A percentile compares a stretch with the other conserved stretches of the same genome.
phyloP scores from a whole-genome alignment of 2,888 invertebrate genomes.

The Rhorus exstirpatorius region DNA sequence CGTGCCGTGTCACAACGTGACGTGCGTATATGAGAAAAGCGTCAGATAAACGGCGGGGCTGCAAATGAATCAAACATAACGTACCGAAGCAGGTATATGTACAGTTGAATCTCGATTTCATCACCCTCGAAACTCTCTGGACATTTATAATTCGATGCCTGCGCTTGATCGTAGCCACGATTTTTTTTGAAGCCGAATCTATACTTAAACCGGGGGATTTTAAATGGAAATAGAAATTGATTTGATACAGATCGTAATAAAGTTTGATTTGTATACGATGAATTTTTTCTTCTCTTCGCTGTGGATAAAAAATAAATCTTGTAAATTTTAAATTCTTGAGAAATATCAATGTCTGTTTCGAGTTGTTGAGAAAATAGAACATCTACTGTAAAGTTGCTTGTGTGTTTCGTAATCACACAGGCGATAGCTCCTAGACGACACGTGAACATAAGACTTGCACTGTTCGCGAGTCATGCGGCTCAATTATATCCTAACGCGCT shows the following conservation, averaged over 20 bases:
- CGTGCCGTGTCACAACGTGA: constrained; percentile 54
- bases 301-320: not conserved
- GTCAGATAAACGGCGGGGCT: constrained; percentile 37
- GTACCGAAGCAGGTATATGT: constrained; percentile 15
- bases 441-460: constrained; percentile 28
- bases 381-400: not conserved
- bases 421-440: constrained; percentile 20
- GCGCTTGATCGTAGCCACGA: no score
- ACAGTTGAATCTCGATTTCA: constrained; percentile 13
- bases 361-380: not conserved
- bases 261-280: no score
- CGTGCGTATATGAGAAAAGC: constrained; percentile 33
- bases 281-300: no score
- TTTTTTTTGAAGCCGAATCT: no score
- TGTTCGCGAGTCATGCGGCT: constrained; percentile 37
- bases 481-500: constrained; percentile 41
- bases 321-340: not conserved
- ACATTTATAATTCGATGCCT: no score
- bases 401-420: constrained; percentile 16
- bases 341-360: not conserved
- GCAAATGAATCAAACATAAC: not conserved
- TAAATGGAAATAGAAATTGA: no score
- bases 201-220: no score
- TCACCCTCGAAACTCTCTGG: no score
- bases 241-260: no score